A percentile compares a stretch with the other conserved stretches of the same genome.
Conservation (phyloP, 2,888 invertebrate genomes). For the Onthophagus sagittarius region DNA sequence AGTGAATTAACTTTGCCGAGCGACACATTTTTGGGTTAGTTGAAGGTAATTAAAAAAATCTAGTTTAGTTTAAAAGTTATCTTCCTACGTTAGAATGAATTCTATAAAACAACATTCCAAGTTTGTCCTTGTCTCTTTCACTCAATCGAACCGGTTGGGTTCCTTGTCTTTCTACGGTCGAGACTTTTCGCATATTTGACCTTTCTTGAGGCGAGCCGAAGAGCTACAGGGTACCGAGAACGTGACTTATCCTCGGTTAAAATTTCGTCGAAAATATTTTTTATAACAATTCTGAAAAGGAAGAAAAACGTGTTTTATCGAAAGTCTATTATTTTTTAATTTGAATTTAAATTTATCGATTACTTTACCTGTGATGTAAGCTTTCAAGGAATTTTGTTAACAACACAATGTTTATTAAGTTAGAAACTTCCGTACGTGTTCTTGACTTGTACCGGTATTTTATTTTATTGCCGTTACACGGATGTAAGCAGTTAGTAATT, state of each 20-base stretch:
- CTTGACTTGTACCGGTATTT: background rate
- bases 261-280: background rate
- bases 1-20: too few species aligned
- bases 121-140: background rate
- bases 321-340: too few species aligned
- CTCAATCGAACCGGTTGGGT: background rate
- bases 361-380: too few species aligned
- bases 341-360: too few species aligned
- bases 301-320: too few species aligned
- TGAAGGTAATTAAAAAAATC: too few species aligned
- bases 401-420: background rate
- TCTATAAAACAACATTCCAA: background rate
- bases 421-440: background rate
- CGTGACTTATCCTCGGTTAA: background rate
- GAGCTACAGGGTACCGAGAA: background rate
- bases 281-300: background rate
- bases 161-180: background rate
- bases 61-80: background rate
- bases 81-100: background rate
- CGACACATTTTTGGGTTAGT: too few species aligned
- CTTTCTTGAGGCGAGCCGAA: background rate
- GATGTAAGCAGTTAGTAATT: background rate
- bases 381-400: too few species aligned
- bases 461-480: background rate
- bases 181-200: background rate